phyloP scores from a whole-genome alignment of 2,113 vertebrate species.

The Copsychus sechellarum region DNA sequence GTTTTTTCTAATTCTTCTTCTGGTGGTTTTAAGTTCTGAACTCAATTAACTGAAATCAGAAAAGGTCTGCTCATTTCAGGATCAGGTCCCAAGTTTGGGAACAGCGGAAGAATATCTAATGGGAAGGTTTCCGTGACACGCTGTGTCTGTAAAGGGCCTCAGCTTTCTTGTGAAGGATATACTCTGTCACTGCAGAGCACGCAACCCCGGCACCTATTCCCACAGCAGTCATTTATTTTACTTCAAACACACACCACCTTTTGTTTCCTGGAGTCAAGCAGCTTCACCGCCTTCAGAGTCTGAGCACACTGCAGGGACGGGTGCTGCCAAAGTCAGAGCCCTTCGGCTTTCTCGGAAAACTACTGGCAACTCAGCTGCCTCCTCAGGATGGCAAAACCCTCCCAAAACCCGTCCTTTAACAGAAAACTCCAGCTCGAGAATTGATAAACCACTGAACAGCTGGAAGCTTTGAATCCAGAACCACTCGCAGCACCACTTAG shows the following conservation, averaged over 20 bases:
- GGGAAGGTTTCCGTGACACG: neutral
- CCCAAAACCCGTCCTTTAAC: neutral
- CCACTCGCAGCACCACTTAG: neutral
- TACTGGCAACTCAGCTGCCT: neutral
- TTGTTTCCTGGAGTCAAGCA: neutral
- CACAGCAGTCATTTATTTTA: neutral
- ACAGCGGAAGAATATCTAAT: neutral
- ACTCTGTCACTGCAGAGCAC: neutral
- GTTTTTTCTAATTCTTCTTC: neutral
- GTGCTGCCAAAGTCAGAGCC: neutral
- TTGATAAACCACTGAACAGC: accelerated
- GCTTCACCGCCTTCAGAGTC: neutral
- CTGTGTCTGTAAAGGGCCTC: neutral
- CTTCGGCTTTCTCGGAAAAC: neutral
- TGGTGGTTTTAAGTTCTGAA: neutral
- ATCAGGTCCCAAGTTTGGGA: neutral
- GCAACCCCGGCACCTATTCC: neutral
- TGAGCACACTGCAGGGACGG: neutral
- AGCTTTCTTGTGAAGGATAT: neutral
- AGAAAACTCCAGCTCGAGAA: neutral
- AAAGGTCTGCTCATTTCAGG: neutral
- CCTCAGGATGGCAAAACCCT: neutral
- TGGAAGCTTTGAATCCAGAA: accelerated
- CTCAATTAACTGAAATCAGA: neutral
- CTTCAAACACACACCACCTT: neutral